Evolutionary conservation across 2,888 invertebrate species (phyloP), one percentile per base, ranked within the genome.

Genomic region (Archips xylosteana): DNA sequence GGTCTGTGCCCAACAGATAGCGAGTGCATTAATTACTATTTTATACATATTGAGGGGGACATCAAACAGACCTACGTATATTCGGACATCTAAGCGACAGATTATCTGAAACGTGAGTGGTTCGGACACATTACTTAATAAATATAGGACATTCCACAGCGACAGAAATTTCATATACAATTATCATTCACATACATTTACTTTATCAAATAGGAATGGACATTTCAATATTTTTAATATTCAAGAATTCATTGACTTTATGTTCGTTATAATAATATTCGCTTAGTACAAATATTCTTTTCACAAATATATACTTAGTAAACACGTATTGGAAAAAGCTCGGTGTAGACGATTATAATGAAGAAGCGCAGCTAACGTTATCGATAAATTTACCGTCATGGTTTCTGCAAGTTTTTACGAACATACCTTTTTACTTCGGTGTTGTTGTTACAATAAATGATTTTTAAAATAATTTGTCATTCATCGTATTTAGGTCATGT

Each of bases 141-240:
- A 84, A 82, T 84, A 85, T 80, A 80, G 85, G 87, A 89, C 87
- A 88, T 88, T 86, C 88, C 87, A 92, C 88, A 89, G 89, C 87
- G 85, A 88, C 81, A 83, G 77, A 82, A 79, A 75, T 78, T 79
- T 76, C 76, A 79, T 77, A 78, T 78, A 82, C 72, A 79, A 77
- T 78, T 80, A 79, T 82, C 80, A 79, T 81, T 85, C 83, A 82
- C 79, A 81, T 78, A 83, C 73, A 81, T 83, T 85, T 85, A 86
- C 83, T 79, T 60, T 70, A 74, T 70, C 69, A 74, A 85, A 83
- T 87, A 87, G 87, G 86, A 88, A 86, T 89, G 89, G 89, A 90
- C 89, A 89, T 83, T 84, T 85, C 74, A 82, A 70, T 70, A 66
- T 70, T 70, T 74, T 74, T 71, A 51, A 80, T 82, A 83, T 78